phyloP scores from a whole-genome alignment of 2,797 vertebrate genomes.

The Sebastes trivittatus region DNA sequence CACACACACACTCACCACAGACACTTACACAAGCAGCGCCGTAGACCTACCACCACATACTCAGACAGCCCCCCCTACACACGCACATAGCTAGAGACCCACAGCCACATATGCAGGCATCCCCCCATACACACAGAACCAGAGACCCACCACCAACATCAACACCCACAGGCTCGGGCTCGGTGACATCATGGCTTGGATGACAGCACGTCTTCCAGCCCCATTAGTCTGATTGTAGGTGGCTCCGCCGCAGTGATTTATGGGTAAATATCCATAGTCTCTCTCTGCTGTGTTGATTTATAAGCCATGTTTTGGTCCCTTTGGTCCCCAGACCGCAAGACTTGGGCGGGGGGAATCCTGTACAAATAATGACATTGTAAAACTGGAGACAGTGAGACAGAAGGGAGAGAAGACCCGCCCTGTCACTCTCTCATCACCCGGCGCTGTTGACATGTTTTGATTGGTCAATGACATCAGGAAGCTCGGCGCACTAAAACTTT shows the following conservation, averaged over 20 bases:
- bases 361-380: slow-evolving; percentile 79
- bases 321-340: slow-evolving; percentile 76
- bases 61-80: slow-evolving; percentile 40
- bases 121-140: slow-evolving; percentile 39
- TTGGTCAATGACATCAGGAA: slow-evolving; percentile 38
- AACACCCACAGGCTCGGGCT: slow-evolving; percentile 69
- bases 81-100: slow-evolving; percentile 30
- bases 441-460: slow-evolving; percentile 38
- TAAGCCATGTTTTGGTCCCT: slow-evolving; percentile 69
- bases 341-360: slow-evolving; percentile 68
- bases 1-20: slow-evolving; percentile 69
- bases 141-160: slow-evolving; percentile 74
- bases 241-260: slow-evolving; percentile 84
- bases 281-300: slow-evolving; percentile 73
- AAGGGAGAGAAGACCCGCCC: slow-evolving; percentile 43
- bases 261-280: slow-evolving; percentile 82
- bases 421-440: slow-evolving; percentile 51
- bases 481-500: neutral
- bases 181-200: slow-evolving; percentile 83
- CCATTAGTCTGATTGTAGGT: slow-evolving; percentile 86
- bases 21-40: slow-evolving; percentile 74
- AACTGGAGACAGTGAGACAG: slow-evolving; percentile 61
- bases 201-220: slow-evolving; percentile 87
- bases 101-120: slow-evolving; percentile 49
- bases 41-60: slow-evolving; percentile 62